Percentiles rank a stretch among this genome's conserved stretches.
Evolutionary conservation across 2,888 invertebrate species (phyloP).

Genomic region (Acronicta leporina): DNA sequence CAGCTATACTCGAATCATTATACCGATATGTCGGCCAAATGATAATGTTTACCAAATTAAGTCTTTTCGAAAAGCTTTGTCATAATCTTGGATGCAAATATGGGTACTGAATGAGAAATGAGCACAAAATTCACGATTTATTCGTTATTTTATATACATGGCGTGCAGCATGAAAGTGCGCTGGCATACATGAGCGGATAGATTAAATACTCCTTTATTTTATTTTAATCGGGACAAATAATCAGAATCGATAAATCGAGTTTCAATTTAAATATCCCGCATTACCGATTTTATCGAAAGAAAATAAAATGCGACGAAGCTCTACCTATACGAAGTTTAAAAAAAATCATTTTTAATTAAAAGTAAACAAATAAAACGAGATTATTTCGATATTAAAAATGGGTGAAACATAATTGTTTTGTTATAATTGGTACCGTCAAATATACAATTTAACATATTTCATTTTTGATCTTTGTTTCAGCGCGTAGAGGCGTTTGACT

Average conservation of each 20-base stretch:
- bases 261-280: slow-evolving; percentile 37
- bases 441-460: slow-evolving; percentile 33
- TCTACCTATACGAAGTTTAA: slow-evolving; percentile 9
- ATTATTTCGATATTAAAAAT: slow-evolving; percentile 32
- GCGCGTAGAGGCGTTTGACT: slow-evolving; percentile 43
- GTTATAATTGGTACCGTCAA: slow-evolving; percentile 42
- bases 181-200: slow-evolving; percentile 15
- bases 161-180: slow-evolving; percentile 14
- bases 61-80: slow-evolving; percentile 52
- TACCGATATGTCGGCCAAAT: slow-evolving; percentile 47
- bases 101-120: slow-evolving; percentile 36
- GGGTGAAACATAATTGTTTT: slow-evolving; percentile 38
- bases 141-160: slow-evolving; percentile 32
- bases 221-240: slow-evolving; percentile 28
- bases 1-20: slow-evolving; percentile 34
- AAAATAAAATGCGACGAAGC: slow-evolving; percentile 37
- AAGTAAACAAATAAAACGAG: slow-evolving; percentile 34
- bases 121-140: slow-evolving; percentile 42
- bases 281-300: slow-evolving; percentile 39
- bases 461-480: slow-evolving; percentile 32
- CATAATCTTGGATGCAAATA: slow-evolving; percentile 47
- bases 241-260: slow-evolving; percentile 30
- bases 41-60: slow-evolving; percentile 58
- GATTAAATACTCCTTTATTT: slow-evolving; percentile 34
- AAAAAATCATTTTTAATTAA: slow-evolving; percentile 44